Evolutionary conservation across 2,113 vertebrate genomes (phyloP).

Genomic region (Rhynchomys soricoides): DNA sequence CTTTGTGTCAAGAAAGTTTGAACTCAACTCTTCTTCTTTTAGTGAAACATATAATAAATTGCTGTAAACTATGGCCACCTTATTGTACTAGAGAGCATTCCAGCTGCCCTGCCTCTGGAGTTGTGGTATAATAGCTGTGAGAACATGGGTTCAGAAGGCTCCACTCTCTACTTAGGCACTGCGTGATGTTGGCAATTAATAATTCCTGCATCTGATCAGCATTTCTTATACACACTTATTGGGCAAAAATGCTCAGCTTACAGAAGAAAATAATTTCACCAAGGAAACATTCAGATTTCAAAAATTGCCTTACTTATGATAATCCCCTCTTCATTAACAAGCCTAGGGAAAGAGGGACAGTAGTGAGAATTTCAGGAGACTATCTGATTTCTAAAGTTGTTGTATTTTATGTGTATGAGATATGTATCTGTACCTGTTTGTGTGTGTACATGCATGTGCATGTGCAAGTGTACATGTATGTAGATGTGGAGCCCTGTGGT

Average conservation of each 20-base stretch:
- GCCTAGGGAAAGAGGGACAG: background rate
- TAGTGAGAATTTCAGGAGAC: background rate
- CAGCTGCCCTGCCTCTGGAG: background rate
- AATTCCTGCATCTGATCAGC: background rate
- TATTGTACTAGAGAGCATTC: background rate
- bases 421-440: background rate
- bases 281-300: background rate
- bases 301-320: background rate
- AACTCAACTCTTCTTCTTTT: background rate
- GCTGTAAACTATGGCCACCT: background rate
- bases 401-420: background rate
- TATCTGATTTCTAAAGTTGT: background rate
- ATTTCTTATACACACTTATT: background rate
- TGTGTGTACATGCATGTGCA: background rate
- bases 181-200: background rate
- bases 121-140: background rate
- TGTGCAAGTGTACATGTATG: background rate
- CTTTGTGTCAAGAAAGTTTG: background rate
- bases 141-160: no score
- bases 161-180: background rate
- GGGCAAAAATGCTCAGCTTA: background rate
- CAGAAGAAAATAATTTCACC: background rate
- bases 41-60: background rate
- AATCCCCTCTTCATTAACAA: background rate
- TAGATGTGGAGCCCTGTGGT: background rate